Conservation (phyloP, 1,140 invertebrate genomes). For the Capitella teleta region DNA sequence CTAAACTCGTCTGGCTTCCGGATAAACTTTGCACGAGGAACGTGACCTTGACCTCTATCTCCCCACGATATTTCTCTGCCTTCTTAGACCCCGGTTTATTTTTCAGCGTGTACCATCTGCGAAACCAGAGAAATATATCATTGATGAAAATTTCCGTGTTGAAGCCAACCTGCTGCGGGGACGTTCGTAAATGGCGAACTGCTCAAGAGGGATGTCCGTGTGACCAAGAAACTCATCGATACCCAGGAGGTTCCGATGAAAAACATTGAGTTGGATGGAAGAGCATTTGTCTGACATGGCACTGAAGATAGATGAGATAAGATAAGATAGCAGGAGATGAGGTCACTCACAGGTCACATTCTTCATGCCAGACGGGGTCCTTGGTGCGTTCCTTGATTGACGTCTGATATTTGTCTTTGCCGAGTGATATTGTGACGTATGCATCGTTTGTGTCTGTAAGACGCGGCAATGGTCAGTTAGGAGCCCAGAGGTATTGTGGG, state of each 20-base stretch:
- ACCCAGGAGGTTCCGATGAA: conserved; percentile 77
- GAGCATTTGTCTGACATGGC: conserved; percentile 78
- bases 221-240: conserved; percentile 88
- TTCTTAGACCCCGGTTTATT: conserved; percentile 57
- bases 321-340: too few relatives aligned
- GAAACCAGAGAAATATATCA: too few relatives aligned
- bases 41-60: conserved; percentile 73
- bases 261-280: conserved; percentile 68
- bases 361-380: conserved; percentile 81
- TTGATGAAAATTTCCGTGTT: too few relatives aligned
- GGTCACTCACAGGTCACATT: conserved; percentile 86
- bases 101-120: conserved; percentile 51
- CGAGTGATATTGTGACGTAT: conserved; percentile 84
- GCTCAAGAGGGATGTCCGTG: conserved; percentile 66
- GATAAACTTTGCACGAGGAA: conserved; percentile 67
- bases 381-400: conserved; percentile 80
- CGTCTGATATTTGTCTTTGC: conserved; percentile 92
- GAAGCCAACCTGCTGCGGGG: conserved; percentile 51
- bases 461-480: conserved; percentile 11
- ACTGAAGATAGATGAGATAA: too few relatives aligned
- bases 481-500: neutral
- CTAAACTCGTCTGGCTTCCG: conserved; percentile 64
- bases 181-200: conserved; percentile 79
- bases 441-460: conserved; percentile 71
- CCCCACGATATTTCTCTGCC: conserved; percentile 72